A percentile compares a stretch with the other conserved stretches of the same genome.
Evolutionary conservation across 2,113 vertebrate species (phyloP).

Genomic region (Chaetodon auriga): DNA sequence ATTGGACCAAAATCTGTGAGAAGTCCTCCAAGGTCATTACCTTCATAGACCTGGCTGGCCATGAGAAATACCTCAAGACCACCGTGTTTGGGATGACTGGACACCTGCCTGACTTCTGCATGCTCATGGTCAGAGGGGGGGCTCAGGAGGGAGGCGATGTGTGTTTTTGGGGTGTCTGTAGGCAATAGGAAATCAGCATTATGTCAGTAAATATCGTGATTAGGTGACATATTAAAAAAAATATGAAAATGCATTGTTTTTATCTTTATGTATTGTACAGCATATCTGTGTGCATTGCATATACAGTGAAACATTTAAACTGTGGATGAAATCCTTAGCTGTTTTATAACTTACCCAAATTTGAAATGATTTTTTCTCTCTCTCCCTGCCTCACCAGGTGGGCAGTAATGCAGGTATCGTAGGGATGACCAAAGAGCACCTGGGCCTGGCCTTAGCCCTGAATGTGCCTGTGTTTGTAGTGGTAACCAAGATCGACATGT

Average conservation of each 20-base stretch:
- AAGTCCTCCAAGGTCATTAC: conserved; percentile 98
- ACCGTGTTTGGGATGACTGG: conserved; percentile 99
- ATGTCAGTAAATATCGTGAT: background rate
- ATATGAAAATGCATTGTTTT: too few relatives aligned
- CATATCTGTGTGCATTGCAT: too few relatives aligned
- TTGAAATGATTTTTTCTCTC: background rate
- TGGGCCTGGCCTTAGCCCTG: conserved; percentile 95
- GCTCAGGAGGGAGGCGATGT: background rate
- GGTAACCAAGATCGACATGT: conserved; percentile 99
- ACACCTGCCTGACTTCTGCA: conserved; percentile 98
- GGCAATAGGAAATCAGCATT: background rate
- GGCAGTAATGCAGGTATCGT: conserved; percentile 99
- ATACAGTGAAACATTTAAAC: background rate
- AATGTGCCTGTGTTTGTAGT: conserved; percentile 98
- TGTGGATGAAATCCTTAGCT: background rate
- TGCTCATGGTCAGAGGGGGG: conserved; percentile 93
- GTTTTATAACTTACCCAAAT: background rate
- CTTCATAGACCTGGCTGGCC: conserved; percentile 97
- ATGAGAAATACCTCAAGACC: conserved; percentile 99
- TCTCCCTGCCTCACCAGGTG: conserved; percentile 82
- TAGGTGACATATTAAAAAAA: background rate
- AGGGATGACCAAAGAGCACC: conserved; percentile 99
- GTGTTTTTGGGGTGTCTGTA: background rate
- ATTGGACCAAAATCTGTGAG: conserved; percentile 99
- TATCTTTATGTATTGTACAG: too few relatives aligned